phyloP scores from a whole-genome alignment of 2,113 vertebrate species.

The Pungitius pungitius region DNA sequence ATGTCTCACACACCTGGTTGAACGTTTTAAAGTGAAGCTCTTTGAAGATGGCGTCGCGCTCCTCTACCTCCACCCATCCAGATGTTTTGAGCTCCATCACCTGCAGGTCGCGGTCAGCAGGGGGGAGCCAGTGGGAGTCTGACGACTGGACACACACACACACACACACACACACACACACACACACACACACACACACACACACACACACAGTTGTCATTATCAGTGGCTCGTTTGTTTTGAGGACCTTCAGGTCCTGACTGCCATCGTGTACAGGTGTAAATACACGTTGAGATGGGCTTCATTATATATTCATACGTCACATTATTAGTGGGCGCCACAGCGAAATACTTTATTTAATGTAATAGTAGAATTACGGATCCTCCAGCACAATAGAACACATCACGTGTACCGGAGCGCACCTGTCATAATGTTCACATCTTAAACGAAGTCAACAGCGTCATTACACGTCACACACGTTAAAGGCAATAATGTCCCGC shows the following conservation, averaged over 20 bases:
- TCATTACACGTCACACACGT: no score
- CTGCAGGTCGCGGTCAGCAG: slow-evolving; percentile 88
- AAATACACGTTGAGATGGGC: neutral
- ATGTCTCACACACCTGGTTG: slow-evolving; percentile 91
- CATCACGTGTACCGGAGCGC: no score
- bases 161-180: slow-evolving; percentile 5
- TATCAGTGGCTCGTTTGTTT: neutral
- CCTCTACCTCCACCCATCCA: slow-evolving; percentile 89
- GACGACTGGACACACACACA: slow-evolving; percentile 79
- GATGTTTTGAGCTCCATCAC: slow-evolving; percentile 86
- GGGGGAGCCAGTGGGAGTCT: slow-evolving; percentile 83
- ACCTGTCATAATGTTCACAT: no score
- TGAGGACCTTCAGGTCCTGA: neutral
- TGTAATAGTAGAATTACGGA: no score
- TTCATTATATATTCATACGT: neutral
- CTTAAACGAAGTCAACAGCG: no score
- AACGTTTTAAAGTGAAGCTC: slow-evolving; percentile 93
- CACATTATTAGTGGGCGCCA: neutral
- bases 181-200: neutral
- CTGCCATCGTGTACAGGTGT: neutral
- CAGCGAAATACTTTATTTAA: neutral
- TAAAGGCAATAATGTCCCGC: neutral
- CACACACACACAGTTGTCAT: no score
- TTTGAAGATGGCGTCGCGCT: slow-evolving; percentile 93
- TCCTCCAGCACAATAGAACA: no score